Conservation (phyloP, 2,888 invertebrate species). For the Caenorhabditis sulstoni region DNA sequence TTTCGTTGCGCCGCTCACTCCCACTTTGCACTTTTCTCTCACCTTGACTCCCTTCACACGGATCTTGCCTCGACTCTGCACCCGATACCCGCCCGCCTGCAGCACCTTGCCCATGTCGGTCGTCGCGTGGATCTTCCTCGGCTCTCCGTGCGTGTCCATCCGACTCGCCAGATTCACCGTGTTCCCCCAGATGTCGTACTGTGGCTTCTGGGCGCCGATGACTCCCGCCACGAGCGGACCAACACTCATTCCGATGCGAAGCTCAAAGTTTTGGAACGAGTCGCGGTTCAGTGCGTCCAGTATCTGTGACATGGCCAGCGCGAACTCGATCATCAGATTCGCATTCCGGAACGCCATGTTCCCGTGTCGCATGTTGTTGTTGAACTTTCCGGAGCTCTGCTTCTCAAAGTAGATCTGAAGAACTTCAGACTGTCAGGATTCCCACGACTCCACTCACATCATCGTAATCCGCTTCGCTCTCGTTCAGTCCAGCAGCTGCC, state of each 20-base stretch:
- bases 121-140: constrained; percentile 86
- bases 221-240: constrained; percentile 96
- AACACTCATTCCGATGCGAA: constrained; percentile 92
- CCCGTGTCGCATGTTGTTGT: constrained; percentile 56
- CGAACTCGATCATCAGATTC: constrained; percentile 93
- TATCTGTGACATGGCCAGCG: constrained; percentile 91
- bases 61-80: constrained; percentile 93
- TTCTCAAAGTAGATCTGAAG: constrained; percentile 63
- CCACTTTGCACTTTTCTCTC: neutral
- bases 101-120: constrained; percentile 90
- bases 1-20: neutral
- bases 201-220: constrained; percentile 96
- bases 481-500: constrained; percentile 91
- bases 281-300: constrained; percentile 95
- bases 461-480: constrained; percentile 72
- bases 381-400: constrained; percentile 40
- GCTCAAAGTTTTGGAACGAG: constrained; percentile 95
- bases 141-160: constrained; percentile 95
- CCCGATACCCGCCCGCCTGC: constrained; percentile 89
- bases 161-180: constrained; percentile 97
- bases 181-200: constrained; percentile 99
- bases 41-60: constrained; percentile 88
- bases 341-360: constrained; percentile 84
- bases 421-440: neutral
- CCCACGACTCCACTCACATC: constrained; percentile 59